phyloP scores from a whole-genome alignment of 2,113 vertebrate genomes.

The Fukomys damarensis region DNA sequence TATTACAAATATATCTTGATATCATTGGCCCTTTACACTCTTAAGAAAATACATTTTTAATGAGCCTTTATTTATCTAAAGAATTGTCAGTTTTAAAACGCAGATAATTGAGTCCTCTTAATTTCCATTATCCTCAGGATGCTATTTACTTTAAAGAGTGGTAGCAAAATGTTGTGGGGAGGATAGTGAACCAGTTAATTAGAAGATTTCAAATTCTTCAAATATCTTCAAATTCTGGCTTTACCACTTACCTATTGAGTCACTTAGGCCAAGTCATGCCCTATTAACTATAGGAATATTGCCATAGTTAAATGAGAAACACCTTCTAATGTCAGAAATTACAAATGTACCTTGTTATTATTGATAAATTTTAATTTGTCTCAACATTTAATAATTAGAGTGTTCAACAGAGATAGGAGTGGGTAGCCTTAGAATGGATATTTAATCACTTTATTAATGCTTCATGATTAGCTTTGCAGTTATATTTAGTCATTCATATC shows the following conservation, averaged over 20 bases:
- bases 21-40: neutral
- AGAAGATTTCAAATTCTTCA: neutral
- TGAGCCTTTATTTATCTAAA: conserved; percentile 40
- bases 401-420: neutral
- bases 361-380: neutral
- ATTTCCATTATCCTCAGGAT: neutral
- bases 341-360: neutral
- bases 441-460: conserved; percentile 14
- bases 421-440: neutral
- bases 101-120: neutral
- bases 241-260: neutral
- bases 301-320: conserved; percentile 29
- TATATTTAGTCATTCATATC: conserved; percentile 8
- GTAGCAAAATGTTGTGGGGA: neutral
- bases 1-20: neutral
- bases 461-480: neutral
- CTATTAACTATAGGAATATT: neutral
- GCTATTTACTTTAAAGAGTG: neutral
- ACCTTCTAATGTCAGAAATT: neutral
- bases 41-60: conserved; percentile 16
- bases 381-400: conserved; percentile 45
- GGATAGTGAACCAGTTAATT: neutral
- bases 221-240: conserved; percentile 48
- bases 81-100: conserved; percentile 1
- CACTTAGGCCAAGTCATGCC: neutral